Evolutionary conservation across 2,113 vertebrate species (phyloP).

Genomic region (Onychostruthus taczanowskii): DNA sequence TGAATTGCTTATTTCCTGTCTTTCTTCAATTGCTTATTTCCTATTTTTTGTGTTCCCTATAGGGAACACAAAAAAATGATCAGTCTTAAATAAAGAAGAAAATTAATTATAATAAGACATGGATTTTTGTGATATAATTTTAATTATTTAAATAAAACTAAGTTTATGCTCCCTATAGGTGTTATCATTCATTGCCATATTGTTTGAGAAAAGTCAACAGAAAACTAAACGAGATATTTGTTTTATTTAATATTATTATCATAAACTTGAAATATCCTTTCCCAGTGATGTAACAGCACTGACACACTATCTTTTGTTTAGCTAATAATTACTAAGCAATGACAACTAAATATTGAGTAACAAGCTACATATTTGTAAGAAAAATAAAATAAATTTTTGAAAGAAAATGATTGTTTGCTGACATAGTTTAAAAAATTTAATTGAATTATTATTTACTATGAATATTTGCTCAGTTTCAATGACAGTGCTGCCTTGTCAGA

Average conservation of each 20-base stretch:
- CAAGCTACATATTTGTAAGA: neutral
- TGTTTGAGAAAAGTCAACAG: neutral
- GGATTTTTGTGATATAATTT: neutral
- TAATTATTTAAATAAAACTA: neutral
- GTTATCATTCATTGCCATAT: neutral
- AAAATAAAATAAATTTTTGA: neutral
- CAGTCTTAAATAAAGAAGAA: neutral
- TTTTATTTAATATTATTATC: neutral
- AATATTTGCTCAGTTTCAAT: constrained; percentile 7
- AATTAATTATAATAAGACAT: neutral
- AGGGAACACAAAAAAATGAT: neutral
- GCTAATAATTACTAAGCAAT: neutral
- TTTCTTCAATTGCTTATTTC: neutral
- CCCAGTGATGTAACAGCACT: neutral
- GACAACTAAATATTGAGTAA: neutral
- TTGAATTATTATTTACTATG: neutral
- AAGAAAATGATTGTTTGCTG: constrained; percentile 7
- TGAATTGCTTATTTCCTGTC: neutral
- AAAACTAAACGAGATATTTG: neutral
- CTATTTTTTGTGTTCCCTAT: neutral
- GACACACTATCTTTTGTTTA: neutral
- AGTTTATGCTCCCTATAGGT: neutral
- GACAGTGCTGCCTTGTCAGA: constrained; percentile 21
- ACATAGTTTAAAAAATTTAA: neutral
- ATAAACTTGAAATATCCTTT: neutral